These are phyloP conservation scores for Anguilla pacifica DNA, from an alignment of 2,797 vertebrate genomes.

Conservation along the genomic window DNA sequence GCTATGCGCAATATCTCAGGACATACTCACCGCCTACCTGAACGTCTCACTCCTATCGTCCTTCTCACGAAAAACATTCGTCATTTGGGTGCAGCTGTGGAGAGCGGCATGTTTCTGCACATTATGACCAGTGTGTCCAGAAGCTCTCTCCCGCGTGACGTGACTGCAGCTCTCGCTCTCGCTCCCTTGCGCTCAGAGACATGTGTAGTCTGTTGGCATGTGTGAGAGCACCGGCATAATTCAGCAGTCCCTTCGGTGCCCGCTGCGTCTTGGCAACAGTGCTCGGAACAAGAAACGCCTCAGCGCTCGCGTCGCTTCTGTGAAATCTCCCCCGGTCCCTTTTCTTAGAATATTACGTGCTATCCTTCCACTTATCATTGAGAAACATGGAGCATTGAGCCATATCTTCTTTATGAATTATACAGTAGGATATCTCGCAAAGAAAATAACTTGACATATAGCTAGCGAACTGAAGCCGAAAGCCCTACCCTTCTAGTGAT, in stretches of 20 bases:
- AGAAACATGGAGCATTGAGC: slow-evolving; percentile 6
- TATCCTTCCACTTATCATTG: not conserved
- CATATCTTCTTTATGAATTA: slow-evolving; percentile 28
- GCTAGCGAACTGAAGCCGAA: not conserved
- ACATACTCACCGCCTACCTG: not conserved
- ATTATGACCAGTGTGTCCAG: not conserved
- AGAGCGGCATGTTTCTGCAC: not conserved
- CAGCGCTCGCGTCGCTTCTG: not conserved
- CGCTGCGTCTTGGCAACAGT: slow-evolving; percentile 19
- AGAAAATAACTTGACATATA: not conserved
- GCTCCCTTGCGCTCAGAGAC: not conserved
- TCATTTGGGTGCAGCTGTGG: not conserved
- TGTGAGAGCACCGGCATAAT: slow-evolving; percentile 55
- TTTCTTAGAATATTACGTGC: slow-evolving; percentile 28
- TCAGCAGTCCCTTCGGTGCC: slow-evolving; percentile 40
- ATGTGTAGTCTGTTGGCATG: slow-evolving; percentile 11
- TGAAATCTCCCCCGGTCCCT: slow-evolving; percentile 4
- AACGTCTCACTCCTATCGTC: not conserved
- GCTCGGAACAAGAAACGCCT: slow-evolving; percentile 14
- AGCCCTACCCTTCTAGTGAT: not conserved
- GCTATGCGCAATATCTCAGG: not conserved
- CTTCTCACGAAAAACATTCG: not conserved
- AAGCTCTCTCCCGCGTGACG: not conserved
- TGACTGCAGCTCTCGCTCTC: not conserved
- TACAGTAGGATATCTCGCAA: not conserved